Percentiles rank a stretch among this genome's conserved stretches.
These are phyloP conservation scores for Epicampocera succincta DNA, from an alignment of 2,888 invertebrate species.

Conservation along the genomic window DNA sequence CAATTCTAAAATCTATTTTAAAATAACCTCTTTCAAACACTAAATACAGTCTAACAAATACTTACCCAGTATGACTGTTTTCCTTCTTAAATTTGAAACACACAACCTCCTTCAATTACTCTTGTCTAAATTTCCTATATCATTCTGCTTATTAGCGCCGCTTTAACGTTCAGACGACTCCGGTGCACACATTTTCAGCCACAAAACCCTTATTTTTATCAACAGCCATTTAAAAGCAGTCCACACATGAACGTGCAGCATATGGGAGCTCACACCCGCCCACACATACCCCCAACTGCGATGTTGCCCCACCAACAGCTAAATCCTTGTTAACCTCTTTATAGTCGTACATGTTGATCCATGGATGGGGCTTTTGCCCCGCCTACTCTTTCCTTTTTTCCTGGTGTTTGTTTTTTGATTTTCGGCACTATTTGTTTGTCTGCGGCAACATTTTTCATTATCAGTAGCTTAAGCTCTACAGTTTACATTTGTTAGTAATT, in stretches of 20 bases:
- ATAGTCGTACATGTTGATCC: slow-evolving; percentile 30
- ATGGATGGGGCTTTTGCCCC: slow-evolving; percentile 4
- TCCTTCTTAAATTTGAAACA: not conserved
- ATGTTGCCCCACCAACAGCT: too few species aligned
- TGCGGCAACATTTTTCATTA: slow-evolving; percentile 66
- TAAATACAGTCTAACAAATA: too few species aligned
- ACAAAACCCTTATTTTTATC: slow-evolving; percentile 36
- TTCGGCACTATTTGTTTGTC: slow-evolving; percentile 59
- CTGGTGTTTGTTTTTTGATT: slow-evolving; percentile 29
- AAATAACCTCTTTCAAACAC: too few species aligned
- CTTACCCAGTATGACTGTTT: too few species aligned
- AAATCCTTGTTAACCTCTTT: slow-evolving; percentile 37
- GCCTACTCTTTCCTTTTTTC: not conserved
- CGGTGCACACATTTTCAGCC: not conserved
- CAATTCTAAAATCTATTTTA: too few species aligned
- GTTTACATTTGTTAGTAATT: slow-evolving; percentile 41
- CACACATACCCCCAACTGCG: not conserved
- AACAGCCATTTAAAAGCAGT: slow-evolving; percentile 34
- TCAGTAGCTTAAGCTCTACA: slow-evolving; percentile 57
- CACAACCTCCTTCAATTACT: slow-evolving; percentile 36
- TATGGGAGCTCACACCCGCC: not conserved
- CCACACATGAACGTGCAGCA: not conserved
- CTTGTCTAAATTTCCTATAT: slow-evolving; percentile 27
- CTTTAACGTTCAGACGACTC: slow-evolving; percentile 14
- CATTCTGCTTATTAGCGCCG: slow-evolving; percentile 42